A percentile compares a stretch with the other conserved stretches of the same genome.
These are phyloP conservation scores for Daptonema setosum DNA, from an alignment of 2,888 invertebrate species.

Conservation along the genomic window DNA sequence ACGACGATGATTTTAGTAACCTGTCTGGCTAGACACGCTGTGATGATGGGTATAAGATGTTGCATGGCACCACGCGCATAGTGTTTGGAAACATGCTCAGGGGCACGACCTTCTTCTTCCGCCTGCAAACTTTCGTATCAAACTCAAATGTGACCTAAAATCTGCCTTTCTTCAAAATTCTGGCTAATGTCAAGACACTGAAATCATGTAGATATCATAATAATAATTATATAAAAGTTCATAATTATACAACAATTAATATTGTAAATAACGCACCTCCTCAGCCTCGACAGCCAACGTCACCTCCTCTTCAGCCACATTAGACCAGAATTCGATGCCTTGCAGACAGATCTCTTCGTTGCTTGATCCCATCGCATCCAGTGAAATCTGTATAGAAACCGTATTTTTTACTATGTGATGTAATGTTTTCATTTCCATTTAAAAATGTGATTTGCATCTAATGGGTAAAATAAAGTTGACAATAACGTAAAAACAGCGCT, in stretches of 20 bases:
- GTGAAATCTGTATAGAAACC: conserved; percentile 46
- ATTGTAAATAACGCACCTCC: conserved; percentile 36
- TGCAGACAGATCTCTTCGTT: conserved; percentile 59
- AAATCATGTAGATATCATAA: too few species aligned
- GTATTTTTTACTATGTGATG: too few species aligned
- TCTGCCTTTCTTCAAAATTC: too few species aligned
- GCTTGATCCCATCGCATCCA: conserved; percentile 93
- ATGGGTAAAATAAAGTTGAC: neutral
- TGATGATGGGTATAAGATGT: conserved; percentile 73
- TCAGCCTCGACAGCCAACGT: conserved; percentile 77
- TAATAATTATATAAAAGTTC: too few species aligned
- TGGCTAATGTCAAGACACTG: too few species aligned
- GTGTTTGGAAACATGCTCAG: conserved; percentile 68
- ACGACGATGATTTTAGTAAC: conserved; percentile 24
- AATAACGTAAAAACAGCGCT: neutral
- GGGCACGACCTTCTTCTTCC: conserved; percentile 73
- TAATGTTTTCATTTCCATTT: too few species aligned
- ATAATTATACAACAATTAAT: neutral
- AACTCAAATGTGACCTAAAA: neutral
- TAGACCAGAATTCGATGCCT: conserved; percentile 99
- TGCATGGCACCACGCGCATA: conserved; percentile 95
- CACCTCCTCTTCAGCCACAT: conserved; percentile 95
- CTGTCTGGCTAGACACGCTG: conserved; percentile 80
- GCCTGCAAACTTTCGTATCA: conserved; percentile 36
- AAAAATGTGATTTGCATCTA: too few species aligned